phyloP scores from a whole-genome alignment of 2,797 vertebrate genomes.

The Lepidocolaptes lacrymiger region DNA sequence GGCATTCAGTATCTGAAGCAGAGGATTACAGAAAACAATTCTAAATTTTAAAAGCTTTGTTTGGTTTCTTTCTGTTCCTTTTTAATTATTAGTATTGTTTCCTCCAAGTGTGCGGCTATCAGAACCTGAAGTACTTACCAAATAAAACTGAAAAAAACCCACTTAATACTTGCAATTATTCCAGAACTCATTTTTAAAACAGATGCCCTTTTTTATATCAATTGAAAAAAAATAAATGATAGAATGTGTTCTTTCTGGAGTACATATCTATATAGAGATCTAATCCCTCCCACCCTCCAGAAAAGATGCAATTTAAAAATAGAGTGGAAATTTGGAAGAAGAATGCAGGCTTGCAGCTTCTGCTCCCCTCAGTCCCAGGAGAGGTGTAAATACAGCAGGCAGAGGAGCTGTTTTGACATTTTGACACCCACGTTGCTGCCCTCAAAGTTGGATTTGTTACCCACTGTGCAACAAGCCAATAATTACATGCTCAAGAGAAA shows the following conservation, averaged over 20 bases:
- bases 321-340: not conserved
- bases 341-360: not conserved
- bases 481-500: not conserved
- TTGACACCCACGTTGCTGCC: not conserved
- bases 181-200: not conserved
- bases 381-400: not conserved
- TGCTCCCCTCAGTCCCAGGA: not conserved
- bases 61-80: not conserved
- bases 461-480: not conserved
- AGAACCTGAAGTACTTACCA: not conserved
- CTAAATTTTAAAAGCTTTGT: constrained; percentile 8
- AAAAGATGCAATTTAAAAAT: not conserved
- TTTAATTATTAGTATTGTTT: constrained; percentile 7
- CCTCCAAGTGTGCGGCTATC: not conserved
- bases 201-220: not conserved
- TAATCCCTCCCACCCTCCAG: not conserved
- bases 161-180: not conserved
- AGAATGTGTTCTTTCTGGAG: not conserved
- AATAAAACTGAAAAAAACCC: not conserved
- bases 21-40: constrained; percentile 19
- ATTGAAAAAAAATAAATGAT: not conserved
- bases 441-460: not conserved
- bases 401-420: not conserved
- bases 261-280: not conserved
- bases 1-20: not conserved